Base-by-base conservation (phyloP, 2,888 invertebrate genomes). In the Euzetes globulus region DNA sequence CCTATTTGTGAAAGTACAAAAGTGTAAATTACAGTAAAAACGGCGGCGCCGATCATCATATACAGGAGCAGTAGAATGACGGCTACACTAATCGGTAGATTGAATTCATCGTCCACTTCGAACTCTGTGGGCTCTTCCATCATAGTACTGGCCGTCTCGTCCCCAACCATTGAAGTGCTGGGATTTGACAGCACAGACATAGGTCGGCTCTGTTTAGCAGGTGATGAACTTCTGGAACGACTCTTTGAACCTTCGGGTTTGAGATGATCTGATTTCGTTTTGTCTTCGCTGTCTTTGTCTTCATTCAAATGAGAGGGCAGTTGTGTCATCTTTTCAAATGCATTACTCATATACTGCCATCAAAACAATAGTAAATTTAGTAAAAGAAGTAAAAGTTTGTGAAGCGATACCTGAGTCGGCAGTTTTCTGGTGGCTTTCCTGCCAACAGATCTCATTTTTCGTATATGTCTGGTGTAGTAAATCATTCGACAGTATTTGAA, bases 21-120 rank as follows among this genome's bases (percentile, higher is more conserved):
- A 33, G 9, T 33, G 9, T 33, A 9, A 33, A 33, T 29, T 29
- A 60, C 60, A 45, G 79, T 76, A 78, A 84, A 96, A 0, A 91
- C 87, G 0, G 88, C 85, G 0, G 93, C 92, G 0, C 97, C 97
- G 19, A 91, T 83, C 76, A 94, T 87, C 63, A 97, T 93, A 83
- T 98, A 98, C 0, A 88, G 82, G 0, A 95, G 83, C 19, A 96
- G 85, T 75, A 97, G 88, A 55, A 88, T 82, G 2, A 95, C 88
- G 0, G 96, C 96, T 0, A 97, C 87, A 0, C 92, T 90, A 47
- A 96, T 90, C 0, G 97, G 97, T 73, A 98, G 84, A 82, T 97
- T 95, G 82, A 97, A 97, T 82, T 96, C 92, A 80, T 96, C 94
- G 81, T 92, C 92, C 73, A 94, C 88, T 81, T 89, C 90, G 79